Conservation (phyloP, 1,140 invertebrate species). For the Aphidius ervi region DNA sequence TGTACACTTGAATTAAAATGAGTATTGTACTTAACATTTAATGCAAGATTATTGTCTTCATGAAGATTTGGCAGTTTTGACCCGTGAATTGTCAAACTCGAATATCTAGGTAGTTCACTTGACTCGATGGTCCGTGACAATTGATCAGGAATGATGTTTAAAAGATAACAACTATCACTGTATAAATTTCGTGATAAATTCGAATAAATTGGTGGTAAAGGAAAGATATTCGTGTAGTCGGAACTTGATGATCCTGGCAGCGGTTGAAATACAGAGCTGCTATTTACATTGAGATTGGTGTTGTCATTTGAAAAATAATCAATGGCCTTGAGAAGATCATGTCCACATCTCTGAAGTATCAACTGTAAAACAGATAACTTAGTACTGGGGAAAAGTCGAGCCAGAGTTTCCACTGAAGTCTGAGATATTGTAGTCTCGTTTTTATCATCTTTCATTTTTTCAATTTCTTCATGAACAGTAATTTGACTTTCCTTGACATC, state of each 20-base stretch:
- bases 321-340: constrained; percentile 77
- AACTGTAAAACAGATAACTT: constrained; percentile 84
- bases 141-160: constrained; percentile 40
- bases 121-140: constrained; percentile 24
- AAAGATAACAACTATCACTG: constrained; percentile 38
- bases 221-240: constrained; percentile 20
- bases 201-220: constrained; percentile 32
- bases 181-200: constrained; percentile 36
- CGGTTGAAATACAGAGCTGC: constrained; percentile 35
- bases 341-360: constrained; percentile 78
- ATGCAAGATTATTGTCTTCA: constrained; percentile 30
- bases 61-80: constrained; percentile 16
- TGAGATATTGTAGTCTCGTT: constrained; percentile 49
- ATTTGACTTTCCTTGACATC: background rate
- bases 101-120: constrained; percentile 4
- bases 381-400: constrained; percentile 79
- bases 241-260: constrained; percentile 18
- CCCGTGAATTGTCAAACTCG: constrained; percentile 23
- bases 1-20: constrained; percentile 36
- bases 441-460: constrained; percentile 1
- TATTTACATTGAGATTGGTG: constrained; percentile 28
- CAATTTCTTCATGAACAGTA: background rate
- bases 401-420: constrained; percentile 76
- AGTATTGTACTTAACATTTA: constrained; percentile 38
- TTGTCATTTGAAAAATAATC: constrained; percentile 58